A percentile compares a stretch with the other conserved stretches of the same genome.
Conservation (phyloP, 2,888 invertebrate species). For the Amiota mariae region DNA sequence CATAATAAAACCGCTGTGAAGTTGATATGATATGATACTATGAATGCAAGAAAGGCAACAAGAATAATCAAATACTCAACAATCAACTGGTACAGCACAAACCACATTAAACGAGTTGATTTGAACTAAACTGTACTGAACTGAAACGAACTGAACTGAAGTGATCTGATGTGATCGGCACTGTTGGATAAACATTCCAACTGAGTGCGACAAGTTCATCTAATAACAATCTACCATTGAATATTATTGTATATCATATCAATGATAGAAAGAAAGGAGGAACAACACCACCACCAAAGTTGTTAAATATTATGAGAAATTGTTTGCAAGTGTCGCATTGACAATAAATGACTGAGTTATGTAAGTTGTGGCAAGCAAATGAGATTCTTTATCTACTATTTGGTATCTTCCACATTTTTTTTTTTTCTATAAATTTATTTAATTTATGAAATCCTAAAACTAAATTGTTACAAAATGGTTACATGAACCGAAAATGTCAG, state of each 20-base stretch:
- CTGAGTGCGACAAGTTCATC: slow-evolving; percentile 20
- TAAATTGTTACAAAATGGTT: slow-evolving; percentile 19
- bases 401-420: background rate
- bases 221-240: slow-evolving; percentile 17
- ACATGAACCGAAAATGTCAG: background rate
- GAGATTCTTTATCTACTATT: too few relatives aligned
- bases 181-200: background rate
- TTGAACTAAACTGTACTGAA: background rate
- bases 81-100: slow-evolving; percentile 8
- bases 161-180: background rate
- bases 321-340: slow-evolving; percentile 17
- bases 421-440: background rate
- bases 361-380: too few relatives aligned
- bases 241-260: slow-evolving; percentile 15
- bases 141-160: background rate
- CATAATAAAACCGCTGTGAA: slow-evolving; percentile 24
- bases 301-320: slow-evolving; percentile 24
- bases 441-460: slow-evolving; percentile 14
- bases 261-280: background rate
- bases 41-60: background rate
- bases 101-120: background rate
- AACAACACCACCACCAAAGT: background rate
- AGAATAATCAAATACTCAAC: background rate
- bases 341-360: background rate
- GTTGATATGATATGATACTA: background rate